These are phyloP conservation scores for Coleophora deauratella DNA, from an alignment of 2,888 invertebrate species.

Conservation along the genomic window DNA sequence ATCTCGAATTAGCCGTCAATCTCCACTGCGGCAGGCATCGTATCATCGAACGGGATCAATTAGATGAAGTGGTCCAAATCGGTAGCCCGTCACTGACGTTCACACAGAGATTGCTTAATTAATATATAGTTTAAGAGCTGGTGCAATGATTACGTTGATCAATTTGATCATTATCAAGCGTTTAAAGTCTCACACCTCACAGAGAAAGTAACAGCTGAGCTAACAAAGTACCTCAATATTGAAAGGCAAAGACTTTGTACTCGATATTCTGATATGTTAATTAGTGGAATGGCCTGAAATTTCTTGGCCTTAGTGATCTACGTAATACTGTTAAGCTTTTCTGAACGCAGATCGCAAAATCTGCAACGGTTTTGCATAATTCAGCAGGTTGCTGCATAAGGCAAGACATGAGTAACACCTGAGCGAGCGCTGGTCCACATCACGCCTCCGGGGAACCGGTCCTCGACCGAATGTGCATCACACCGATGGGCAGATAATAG, in stretches of 20 bases:
- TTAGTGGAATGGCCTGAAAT: no score
- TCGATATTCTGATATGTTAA: no score
- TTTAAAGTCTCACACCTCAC: neutral
- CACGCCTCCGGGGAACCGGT: slow-evolving; percentile 47
- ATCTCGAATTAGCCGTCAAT: slow-evolving; percentile 69
- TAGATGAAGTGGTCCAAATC: slow-evolving; percentile 49
- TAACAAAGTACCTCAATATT: neutral
- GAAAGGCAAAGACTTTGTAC: no score
- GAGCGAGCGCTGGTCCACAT: slow-evolving; percentile 28
- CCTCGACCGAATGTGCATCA: slow-evolving; percentile 38
- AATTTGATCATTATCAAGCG: slow-evolving; percentile 39
- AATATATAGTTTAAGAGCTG: no score
- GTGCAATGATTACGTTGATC: slow-evolving; percentile 52
- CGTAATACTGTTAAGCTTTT: no score
- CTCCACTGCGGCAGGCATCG: slow-evolving; percentile 22
- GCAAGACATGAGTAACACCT: slow-evolving; percentile 30
- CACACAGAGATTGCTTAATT: slow-evolving; percentile 54
- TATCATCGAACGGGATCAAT: slow-evolving; percentile 45
- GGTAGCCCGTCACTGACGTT: slow-evolving; percentile 53
- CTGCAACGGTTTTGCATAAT: slow-evolving; percentile 32
- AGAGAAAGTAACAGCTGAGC: neutral
- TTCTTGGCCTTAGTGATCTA: no score
- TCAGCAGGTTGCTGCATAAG: slow-evolving; percentile 27
- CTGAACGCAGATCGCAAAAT: no score
- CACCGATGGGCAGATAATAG: slow-evolving; percentile 68